phyloP scores from a whole-genome alignment of 2,888 invertebrate species.

The Lepetodrilus schrolli region DNA sequence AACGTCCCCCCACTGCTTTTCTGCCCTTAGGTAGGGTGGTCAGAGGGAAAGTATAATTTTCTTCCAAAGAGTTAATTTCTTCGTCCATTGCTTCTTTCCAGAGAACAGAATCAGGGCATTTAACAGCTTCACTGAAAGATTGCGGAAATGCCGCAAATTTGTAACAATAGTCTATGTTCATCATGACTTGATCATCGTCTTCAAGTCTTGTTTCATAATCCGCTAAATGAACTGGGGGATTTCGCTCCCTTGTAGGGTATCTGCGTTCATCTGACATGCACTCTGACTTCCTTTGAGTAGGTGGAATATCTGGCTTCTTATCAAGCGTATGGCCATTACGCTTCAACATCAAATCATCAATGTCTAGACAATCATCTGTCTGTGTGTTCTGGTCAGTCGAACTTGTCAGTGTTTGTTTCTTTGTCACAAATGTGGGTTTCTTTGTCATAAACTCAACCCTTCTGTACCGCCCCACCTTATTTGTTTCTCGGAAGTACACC shows the following conservation, averaged over 20 bases:
- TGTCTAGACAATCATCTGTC: no score
- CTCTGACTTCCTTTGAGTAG: conserved; percentile 4
- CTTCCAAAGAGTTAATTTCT: conserved; percentile 42
- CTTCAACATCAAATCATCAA: no score
- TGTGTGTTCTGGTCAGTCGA: no score
- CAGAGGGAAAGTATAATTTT: conserved; percentile 43
- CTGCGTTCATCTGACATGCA: background rate
- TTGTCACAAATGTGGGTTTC: no score
- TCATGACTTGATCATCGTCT: conserved; percentile 32
- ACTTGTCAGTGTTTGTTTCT: no score
- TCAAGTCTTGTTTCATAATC: conserved; percentile 23
- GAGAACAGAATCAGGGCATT: conserved; percentile 29
- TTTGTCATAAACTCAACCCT: conserved; percentile 34
- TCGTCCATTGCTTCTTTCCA: conserved; percentile 39
- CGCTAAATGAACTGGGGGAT: no score
- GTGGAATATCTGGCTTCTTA: background rate
- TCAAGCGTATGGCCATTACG: no score
- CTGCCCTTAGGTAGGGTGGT: conserved; percentile 38
- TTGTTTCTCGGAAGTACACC: conserved; percentile 35
- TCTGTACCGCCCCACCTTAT: conserved; percentile 28
- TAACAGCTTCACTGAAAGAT: conserved; percentile 37
- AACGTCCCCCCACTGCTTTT: conserved; percentile 36
- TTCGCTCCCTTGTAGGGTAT: conserved; percentile 4
- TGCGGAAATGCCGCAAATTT: conserved; percentile 34
- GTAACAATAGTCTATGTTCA: conserved; percentile 40